phyloP scores from a whole-genome alignment of 1,140 invertebrate species.

The Neodiprion fabricii region DNA sequence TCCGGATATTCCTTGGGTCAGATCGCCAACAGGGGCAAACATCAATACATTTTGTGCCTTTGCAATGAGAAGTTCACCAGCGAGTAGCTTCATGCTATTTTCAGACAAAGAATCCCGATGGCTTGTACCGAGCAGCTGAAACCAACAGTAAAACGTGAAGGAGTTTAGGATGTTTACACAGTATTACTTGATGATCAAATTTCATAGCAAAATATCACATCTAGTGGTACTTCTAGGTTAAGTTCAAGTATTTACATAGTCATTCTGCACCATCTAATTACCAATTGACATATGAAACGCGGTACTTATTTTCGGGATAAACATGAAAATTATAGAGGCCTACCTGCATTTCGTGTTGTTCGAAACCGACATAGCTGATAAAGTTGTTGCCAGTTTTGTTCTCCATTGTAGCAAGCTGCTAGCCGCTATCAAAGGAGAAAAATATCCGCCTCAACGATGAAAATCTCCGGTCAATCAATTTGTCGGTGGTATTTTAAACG shows the following conservation, averaged over 20 bases:
- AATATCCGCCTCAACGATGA: too few relatives aligned
- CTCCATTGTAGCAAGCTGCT: slow-evolving; percentile 44
- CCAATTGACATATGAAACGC: neutral
- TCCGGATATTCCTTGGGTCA: slow-evolving; percentile 78
- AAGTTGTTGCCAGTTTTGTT: slow-evolving; percentile 62
- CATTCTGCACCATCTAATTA: slow-evolving; percentile 9
- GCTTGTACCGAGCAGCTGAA: slow-evolving; percentile 46
- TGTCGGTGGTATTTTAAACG: too few relatives aligned
- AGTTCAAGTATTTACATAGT: neutral
- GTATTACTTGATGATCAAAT: slow-evolving; percentile 14
- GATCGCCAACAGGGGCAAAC: slow-evolving; percentile 79
- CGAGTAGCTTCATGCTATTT: slow-evolving; percentile 54
- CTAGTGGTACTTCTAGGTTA: slow-evolving; percentile 36
- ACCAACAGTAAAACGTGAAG: slow-evolving; percentile 3
- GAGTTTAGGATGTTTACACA: neutral
- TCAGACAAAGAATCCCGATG: slow-evolving; percentile 49
- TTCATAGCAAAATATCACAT: slow-evolving; percentile 46
- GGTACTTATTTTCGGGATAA: slow-evolving; percentile 42
- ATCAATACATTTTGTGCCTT: slow-evolving; percentile 82
- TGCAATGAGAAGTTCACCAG: slow-evolving; percentile 79
- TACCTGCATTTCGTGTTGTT: slow-evolving; percentile 61
- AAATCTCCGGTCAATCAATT: too few relatives aligned
- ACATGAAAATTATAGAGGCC: slow-evolving; percentile 37
- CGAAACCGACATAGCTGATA: slow-evolving; percentile 63
- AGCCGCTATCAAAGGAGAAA: too few relatives aligned